Percentiles rank a stretch among this genome's conserved stretches.
These are phyloP conservation scores for Andricus quercusramuli DNA, from an alignment of 2,888 invertebrate genomes.

Conservation along the genomic window DNA sequence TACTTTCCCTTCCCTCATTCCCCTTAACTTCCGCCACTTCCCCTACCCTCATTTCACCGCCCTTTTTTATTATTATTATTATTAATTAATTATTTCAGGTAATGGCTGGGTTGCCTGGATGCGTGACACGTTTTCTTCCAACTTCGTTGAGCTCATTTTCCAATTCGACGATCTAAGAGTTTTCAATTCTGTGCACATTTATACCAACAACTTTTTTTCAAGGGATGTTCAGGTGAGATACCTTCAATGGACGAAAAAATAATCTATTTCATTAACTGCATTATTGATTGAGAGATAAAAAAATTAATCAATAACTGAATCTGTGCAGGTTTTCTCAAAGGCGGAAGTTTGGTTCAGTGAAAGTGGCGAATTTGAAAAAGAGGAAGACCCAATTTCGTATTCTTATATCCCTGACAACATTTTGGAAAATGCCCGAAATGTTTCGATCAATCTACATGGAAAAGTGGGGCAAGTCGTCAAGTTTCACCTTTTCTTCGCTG, in stretches of 20 bases:
- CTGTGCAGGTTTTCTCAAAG: slow-evolving; percentile 82
- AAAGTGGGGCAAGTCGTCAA: slow-evolving; percentile 83
- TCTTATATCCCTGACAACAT: slow-evolving; percentile 82
- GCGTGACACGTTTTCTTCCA: slow-evolving; percentile 80
- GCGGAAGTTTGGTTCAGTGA: slow-evolving; percentile 84
- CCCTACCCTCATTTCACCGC: too few species aligned
- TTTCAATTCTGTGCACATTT: slow-evolving; percentile 84
- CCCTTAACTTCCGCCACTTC: too few species aligned
- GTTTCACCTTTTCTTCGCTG: slow-evolving; percentile 84
- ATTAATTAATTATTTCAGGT: slow-evolving; percentile 75
- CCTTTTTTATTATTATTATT: too few species aligned
- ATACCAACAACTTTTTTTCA: slow-evolving; percentile 86
- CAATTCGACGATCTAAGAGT: slow-evolving; percentile 86
- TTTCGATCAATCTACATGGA: slow-evolving; percentile 83
- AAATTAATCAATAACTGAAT: neutral
- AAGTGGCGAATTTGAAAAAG: slow-evolving; percentile 62
- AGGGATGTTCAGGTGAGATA: slow-evolving; percentile 84
- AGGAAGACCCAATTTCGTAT: slow-evolving; percentile 73
- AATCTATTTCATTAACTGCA: neutral
- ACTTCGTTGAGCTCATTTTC: slow-evolving; percentile 84
- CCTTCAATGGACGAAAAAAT: neutral
- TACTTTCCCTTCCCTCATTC: too few species aligned
- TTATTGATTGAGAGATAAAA: slow-evolving; percentile 1
- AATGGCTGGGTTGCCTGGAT: slow-evolving; percentile 90
- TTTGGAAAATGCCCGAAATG: slow-evolving; percentile 85